Percentiles rank a stretch among this genome's conserved stretches.
These are phyloP conservation scores for Lepidotrigona ventralis DNA, from an alignment of 1,140 invertebrate genomes.

Conservation along the genomic window DNA sequence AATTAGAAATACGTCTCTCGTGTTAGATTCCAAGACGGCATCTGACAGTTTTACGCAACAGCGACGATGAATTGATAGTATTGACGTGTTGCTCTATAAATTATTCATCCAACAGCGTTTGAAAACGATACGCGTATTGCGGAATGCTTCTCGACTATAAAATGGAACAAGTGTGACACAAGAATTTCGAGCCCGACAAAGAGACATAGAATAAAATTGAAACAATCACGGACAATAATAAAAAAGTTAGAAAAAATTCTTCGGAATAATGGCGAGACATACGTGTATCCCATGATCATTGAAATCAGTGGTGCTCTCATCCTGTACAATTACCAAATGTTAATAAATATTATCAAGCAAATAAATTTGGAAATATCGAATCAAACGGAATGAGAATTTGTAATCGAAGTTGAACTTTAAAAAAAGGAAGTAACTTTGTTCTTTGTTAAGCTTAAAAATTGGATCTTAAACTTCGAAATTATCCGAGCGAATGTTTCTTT, in stretches of 20 bases:
- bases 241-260: too few relatives aligned
- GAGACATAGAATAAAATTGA: not conserved
- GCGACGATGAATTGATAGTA: not conserved
- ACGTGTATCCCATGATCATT: too few relatives aligned
- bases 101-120: conserved; percentile 1
- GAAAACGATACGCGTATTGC: not conserved
- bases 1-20: not conserved
- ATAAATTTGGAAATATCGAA: not conserved
- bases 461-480: too few relatives aligned
- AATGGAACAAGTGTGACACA: not conserved
- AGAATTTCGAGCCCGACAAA: not conserved
- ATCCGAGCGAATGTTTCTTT: too few relatives aligned
- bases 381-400: not conserved
- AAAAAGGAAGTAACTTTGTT: too few relatives aligned
- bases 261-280: too few relatives aligned
- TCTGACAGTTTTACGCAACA: not conserved
- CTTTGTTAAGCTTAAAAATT: too few relatives aligned
- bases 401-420: not conserved
- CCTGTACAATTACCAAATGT: too few relatives aligned
- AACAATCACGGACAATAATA: not conserved
- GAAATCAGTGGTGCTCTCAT: too few relatives aligned
- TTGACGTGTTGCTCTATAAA: not conserved
- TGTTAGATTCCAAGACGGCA: not conserved
- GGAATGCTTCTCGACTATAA: not conserved
- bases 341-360: too few relatives aligned